Evolutionary conservation across 1,140 invertebrate genomes (phyloP).

Genomic region (Spodoptera frugiperda): DNA sequence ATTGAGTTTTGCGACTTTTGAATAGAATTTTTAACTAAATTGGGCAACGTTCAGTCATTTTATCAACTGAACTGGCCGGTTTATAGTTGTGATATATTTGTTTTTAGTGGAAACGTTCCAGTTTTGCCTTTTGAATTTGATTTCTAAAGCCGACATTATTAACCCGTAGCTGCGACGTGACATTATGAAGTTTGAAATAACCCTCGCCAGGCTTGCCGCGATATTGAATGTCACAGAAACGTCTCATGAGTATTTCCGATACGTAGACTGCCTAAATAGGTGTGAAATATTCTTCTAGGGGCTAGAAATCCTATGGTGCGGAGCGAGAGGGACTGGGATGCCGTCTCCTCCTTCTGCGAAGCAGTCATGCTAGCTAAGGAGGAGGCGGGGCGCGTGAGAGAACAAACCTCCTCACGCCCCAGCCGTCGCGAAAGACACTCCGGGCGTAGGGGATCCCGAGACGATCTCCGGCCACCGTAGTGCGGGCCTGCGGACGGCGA

Average conservation of each 20-base stretch:
- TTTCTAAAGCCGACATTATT: slow-evolving; percentile 26
- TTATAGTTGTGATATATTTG: slow-evolving; percentile 14
- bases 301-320: too few relatives aligned
- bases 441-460: too few relatives aligned
- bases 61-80: slow-evolving; percentile 3
- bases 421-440: too few relatives aligned
- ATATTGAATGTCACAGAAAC: slow-evolving; percentile 11
- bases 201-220: slow-evolving; percentile 2
- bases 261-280: not conserved
- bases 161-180: slow-evolving; percentile 14
- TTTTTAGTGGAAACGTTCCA: slow-evolving; percentile 19
- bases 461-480: too few relatives aligned
- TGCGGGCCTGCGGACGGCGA: too few relatives aligned
- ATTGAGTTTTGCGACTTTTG: slow-evolving; percentile 2
- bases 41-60: slow-evolving; percentile 4
- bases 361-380: too few relatives aligned
- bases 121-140: slow-evolving; percentile 25
- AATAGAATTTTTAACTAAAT: slow-evolving; percentile 16
- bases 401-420: too few relatives aligned
- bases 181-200: slow-evolving; percentile 24
- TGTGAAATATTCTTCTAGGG: not conserved
- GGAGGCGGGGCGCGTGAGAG: too few relatives aligned
- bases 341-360: too few relatives aligned
- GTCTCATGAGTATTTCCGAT: not conserved
- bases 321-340: too few relatives aligned